Evolutionary conservation across 2,113 vertebrate species (phyloP).

Genomic region (Lophochroa leadbeateri): DNA sequence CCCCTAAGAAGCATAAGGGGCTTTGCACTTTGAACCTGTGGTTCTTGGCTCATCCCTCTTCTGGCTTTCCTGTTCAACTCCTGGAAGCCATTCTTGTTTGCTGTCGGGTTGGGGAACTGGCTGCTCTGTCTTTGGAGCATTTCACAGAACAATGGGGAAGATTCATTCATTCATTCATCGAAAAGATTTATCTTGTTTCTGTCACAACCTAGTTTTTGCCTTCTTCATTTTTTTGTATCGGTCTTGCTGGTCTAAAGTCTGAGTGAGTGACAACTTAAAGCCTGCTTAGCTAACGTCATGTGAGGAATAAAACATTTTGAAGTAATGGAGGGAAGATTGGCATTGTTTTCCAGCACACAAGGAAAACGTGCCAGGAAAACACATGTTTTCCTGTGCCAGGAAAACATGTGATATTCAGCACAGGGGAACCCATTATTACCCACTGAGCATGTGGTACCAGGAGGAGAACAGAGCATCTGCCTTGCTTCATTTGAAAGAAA

Average conservation of each 20-base stretch:
- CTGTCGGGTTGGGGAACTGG: background rate
- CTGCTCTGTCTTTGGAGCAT: background rate
- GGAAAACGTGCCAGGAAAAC: background rate
- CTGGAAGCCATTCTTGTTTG: slow-evolving; percentile 2
- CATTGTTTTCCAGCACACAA: background rate
- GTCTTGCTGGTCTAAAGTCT: background rate
- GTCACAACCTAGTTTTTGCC: background rate
- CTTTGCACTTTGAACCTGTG: slow-evolving; percentile 40
- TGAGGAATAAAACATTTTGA: background rate
- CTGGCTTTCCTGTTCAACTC: slow-evolving; percentile 1
- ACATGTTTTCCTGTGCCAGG: background rate
- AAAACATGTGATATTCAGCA: background rate
- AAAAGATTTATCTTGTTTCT: background rate
- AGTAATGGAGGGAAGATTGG: background rate
- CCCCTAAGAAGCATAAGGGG: slow-evolving; percentile 9
- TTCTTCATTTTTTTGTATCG: background rate
- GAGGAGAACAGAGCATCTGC: background rate
- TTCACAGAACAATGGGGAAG: background rate
- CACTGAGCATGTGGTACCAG: background rate
- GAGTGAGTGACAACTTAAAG: background rate
- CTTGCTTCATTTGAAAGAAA: background rate
- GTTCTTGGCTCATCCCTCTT: slow-evolving; percentile 31
- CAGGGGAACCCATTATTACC: background rate
- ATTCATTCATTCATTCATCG: background rate
- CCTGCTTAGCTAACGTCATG: background rate